Evolutionary conservation across 2,888 invertebrate genomes (phyloP).

Genomic region (Arrhopalites spinosus): DNA sequence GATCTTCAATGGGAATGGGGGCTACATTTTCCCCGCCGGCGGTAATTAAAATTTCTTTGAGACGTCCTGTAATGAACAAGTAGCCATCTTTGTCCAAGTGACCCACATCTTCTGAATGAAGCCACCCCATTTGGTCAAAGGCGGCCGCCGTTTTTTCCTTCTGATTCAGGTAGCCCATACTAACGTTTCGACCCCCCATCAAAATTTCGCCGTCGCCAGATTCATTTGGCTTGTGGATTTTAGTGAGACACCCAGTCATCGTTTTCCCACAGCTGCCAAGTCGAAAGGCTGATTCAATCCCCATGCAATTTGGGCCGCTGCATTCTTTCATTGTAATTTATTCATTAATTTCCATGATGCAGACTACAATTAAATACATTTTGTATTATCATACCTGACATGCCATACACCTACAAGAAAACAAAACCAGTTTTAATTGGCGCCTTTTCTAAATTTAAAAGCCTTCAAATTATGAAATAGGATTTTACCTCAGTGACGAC

Average conservation of each 20-base stretch:
- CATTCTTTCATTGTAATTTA: conserved; percentile 74
- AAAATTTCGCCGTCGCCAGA: conserved; percentile 64
- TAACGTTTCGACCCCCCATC: conserved; percentile 82
- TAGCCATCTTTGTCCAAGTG: conserved; percentile 74
- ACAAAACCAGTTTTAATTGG: too few relatives aligned
- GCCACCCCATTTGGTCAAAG: conserved; percentile 81
- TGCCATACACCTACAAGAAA: conserved; percentile 21
- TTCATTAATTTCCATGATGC: too few relatives aligned
- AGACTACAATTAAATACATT: too few relatives aligned
- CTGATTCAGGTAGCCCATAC: conserved; percentile 81
- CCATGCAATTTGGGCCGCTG: conserved; percentile 74
- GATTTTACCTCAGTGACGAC: conserved; percentile 71
- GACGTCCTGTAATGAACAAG: conserved; percentile 74
- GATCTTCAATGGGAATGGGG: conserved; percentile 84
- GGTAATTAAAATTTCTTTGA: conserved; percentile 82
- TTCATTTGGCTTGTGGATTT: too few relatives aligned
- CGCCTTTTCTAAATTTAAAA: too few relatives aligned
- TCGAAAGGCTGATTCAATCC: conserved; percentile 59
- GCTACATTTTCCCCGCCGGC: conserved; percentile 92
- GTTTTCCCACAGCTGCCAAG: conserved; percentile 75
- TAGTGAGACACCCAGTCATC: conserved; percentile 58
- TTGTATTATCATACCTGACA: conserved; percentile 17
- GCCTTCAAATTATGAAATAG: conserved; percentile 58
- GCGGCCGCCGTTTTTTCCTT: conserved; percentile 74
- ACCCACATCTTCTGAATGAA: conserved; percentile 87